Conservation (phyloP, 2,888 invertebrate genomes). For the Fragum whitleyi region DNA sequence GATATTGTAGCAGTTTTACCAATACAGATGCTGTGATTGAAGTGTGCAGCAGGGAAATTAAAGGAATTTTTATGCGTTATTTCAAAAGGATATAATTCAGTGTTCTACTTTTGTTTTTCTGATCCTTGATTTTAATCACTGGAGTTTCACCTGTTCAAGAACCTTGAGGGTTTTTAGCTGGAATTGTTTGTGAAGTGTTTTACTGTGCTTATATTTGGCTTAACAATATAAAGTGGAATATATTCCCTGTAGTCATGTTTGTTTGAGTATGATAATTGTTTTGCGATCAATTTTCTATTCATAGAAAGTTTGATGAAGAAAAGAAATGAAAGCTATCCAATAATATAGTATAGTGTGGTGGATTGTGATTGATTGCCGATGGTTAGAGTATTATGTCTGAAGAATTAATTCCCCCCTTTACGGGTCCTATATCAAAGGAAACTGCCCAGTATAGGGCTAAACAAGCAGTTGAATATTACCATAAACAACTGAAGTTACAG, state of each 20-base stretch:
- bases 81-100: constrained; percentile 8
- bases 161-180: neutral
- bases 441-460: constrained; percentile 76
- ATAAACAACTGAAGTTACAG: constrained; percentile 70
- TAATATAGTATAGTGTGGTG: neutral
- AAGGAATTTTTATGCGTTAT: constrained; percentile 16
- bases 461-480: constrained; percentile 79
- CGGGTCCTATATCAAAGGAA: constrained; percentile 71
- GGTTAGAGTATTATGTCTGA: constrained; percentile 59
- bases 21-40: constrained; percentile 10
- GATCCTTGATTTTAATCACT: constrained; percentile 16
- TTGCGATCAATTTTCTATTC: neutral
- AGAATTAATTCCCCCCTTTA: constrained; percentile 66
- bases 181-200: neutral
- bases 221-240: neutral
- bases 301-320: constrained; percentile 4
- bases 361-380: neutral
- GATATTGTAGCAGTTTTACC: neutral
- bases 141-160: constrained; percentile 3
- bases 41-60: neutral
- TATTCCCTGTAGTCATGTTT: neutral
- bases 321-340: constrained; percentile 1
- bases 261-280: neutral
- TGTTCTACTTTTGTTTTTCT: constrained; percentile 1
- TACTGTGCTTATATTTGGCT: neutral